These are phyloP conservation scores for Drosophila merina DNA, from an alignment of 2,888 invertebrate species.

Conservation along the genomic window DNA sequence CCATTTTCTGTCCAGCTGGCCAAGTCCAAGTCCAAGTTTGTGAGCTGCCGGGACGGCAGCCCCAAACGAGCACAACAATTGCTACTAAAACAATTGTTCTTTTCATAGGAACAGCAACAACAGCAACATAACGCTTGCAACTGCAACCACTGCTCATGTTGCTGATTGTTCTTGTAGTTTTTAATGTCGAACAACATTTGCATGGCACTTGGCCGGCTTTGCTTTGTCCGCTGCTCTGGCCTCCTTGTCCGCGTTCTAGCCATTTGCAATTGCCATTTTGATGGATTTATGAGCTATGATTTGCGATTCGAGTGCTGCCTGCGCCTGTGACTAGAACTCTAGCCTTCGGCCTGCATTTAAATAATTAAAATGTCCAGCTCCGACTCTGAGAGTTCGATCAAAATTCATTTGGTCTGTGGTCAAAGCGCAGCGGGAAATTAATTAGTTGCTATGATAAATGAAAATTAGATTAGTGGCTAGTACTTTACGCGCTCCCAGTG, in stretches of 20 bases:
- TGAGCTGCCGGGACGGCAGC: constrained; percentile 60
- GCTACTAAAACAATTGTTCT: constrained; percentile 77
- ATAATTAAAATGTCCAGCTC: constrained; percentile 72
- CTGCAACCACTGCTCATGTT: constrained; percentile 56
- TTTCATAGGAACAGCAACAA: constrained; percentile 33
- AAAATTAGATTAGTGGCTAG: constrained; percentile 78
- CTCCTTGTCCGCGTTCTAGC: constrained; percentile 35
- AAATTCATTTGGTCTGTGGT: constrained; percentile 50
- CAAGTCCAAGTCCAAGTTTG: constrained; percentile 15
- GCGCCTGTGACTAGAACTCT: constrained; percentile 47
- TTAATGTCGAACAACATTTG: constrained; percentile 77
- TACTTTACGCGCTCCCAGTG: constrained; percentile 47
- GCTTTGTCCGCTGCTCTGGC: constrained; percentile 37
- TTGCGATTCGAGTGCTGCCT: constrained; percentile 50
- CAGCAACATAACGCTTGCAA: constrained; percentile 29
- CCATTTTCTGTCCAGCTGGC: constrained; percentile 11
- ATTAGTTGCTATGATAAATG: constrained; percentile 75
- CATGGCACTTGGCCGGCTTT: constrained; percentile 67
- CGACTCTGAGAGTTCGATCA: constrained; percentile 36
- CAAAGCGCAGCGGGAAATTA: constrained; percentile 71
- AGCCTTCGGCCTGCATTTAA: constrained; percentile 78
- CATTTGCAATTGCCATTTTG: constrained; percentile 50
- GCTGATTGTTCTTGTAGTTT: constrained; percentile 73
- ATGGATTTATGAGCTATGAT: constrained; percentile 81
- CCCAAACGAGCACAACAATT: constrained; percentile 62